A percentile compares a stretch with the other conserved stretches of the same genome.
Evolutionary conservation across 2,888 invertebrate species (phyloP).

Genomic region (Sinodicranocentrus sp.): DNA sequence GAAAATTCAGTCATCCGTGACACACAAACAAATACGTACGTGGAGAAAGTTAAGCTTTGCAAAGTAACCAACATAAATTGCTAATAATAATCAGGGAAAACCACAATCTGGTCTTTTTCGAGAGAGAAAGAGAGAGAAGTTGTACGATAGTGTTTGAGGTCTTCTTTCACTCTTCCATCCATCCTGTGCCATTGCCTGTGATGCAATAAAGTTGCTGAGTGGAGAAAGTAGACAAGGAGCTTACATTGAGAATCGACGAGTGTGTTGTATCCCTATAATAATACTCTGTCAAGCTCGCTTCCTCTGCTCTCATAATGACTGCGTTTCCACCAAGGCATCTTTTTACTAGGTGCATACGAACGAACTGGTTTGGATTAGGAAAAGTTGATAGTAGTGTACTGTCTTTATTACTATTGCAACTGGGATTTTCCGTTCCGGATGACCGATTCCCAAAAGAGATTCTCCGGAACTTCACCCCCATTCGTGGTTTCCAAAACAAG

Average conservation of each 20-base stretch:
- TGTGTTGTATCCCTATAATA: not conserved
- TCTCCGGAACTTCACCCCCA: constrained; percentile 39
- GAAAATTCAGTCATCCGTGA: constrained; percentile 19
- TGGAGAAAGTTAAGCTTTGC: not conserved
- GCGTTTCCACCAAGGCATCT: too few relatives aligned
- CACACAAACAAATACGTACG: constrained; percentile 26
- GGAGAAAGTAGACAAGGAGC: not conserved
- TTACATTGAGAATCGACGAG: not conserved
- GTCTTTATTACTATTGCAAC: constrained; percentile 21
- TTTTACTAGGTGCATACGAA: too few relatives aligned
- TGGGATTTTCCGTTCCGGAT: constrained; percentile 38
- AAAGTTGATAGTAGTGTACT: constrained; percentile 1
- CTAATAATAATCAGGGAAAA: constrained; percentile 31
- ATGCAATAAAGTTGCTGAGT: not conserved
- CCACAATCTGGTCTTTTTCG: constrained; percentile 23
- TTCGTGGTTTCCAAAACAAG: constrained; percentile 58
- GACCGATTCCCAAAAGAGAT: constrained; percentile 44
- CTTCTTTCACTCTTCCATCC: too few relatives aligned
- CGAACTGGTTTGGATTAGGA: too few relatives aligned
- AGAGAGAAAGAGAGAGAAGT: not conserved
- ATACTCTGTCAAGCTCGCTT: not conserved
- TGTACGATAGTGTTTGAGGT: not conserved
- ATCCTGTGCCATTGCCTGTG: too few relatives aligned
- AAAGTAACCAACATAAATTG: too few relatives aligned
- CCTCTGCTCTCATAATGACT: not conserved